Evolutionary conservation across 2,888 invertebrate species (phyloP).

Genomic region (Galeruca laticollis): DNA sequence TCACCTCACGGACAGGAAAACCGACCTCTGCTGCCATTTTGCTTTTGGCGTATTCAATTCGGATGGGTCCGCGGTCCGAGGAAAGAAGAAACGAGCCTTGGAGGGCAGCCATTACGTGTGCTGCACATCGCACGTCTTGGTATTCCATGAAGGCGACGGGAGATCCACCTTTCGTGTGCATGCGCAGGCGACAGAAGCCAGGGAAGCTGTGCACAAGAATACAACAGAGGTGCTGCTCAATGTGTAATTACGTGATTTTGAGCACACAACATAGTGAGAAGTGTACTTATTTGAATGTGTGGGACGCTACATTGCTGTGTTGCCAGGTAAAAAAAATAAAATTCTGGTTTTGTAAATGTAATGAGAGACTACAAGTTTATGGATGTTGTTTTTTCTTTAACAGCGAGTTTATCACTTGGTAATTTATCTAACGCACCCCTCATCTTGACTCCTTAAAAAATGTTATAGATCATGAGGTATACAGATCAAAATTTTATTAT

Average conservation of each 20-base stretch:
- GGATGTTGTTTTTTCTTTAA: too few species aligned
- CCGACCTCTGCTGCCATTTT: conserved; percentile 88
- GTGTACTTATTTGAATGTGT: conserved; percentile 32
- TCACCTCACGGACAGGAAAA: conserved; percentile 22
- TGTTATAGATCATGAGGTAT: too few species aligned
- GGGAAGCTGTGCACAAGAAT: conserved; percentile 87
- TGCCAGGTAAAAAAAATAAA: conserved; percentile 8
- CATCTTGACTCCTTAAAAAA: too few species aligned
- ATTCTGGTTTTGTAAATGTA: neutral
- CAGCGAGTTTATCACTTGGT: too few species aligned
- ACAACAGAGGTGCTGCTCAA: conserved; percentile 64
- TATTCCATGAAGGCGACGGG: conserved; percentile 99
- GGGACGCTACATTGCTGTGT: conserved; percentile 5
- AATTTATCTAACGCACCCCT: too few species aligned
- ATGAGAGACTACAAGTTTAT: too few species aligned
- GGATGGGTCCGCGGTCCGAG: conserved; percentile 96
- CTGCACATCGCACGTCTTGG: conserved; percentile 91
- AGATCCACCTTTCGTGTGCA: conserved; percentile 88
- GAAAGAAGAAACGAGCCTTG: conserved; percentile 97
- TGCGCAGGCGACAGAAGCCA: conserved; percentile 98
- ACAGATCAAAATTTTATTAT: too few species aligned
- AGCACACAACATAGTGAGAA: conserved; percentile 50
- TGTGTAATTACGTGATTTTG: conserved; percentile 50
- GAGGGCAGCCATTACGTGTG: conserved; percentile 91
- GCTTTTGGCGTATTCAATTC: conserved; percentile 98